Conservation (phyloP, 2,888 invertebrate genomes). For the Nomada fabriciana region DNA sequence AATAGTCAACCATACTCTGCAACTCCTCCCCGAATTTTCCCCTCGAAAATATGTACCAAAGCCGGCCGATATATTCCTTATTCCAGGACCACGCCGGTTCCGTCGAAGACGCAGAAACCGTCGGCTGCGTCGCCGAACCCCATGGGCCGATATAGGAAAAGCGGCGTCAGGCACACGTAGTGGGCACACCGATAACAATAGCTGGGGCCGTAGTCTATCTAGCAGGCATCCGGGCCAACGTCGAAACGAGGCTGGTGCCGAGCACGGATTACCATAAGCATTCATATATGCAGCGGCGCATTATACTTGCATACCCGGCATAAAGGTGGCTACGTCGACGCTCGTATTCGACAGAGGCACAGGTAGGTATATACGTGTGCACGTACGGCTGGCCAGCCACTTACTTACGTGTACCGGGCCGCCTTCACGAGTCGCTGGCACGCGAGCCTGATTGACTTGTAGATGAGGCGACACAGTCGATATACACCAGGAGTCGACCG, state of each 20-base stretch:
- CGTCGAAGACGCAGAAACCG: neutral
- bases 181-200: conserved; percentile 72
- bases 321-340: conserved; percentile 72
- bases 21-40: too few species aligned
- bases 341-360: conserved; percentile 63
- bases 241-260: conserved; percentile 78
- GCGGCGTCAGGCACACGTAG: conserved; percentile 56
- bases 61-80: too few species aligned
- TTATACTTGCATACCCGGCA: conserved; percentile 82
- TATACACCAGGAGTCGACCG: conserved; percentile 71
- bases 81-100: neutral
- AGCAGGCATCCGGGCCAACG: conserved; percentile 72
- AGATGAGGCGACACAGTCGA: conserved; percentile 84
- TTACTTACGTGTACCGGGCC: conserved; percentile 72
- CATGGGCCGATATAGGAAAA: conserved; percentile 44
- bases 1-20: too few species aligned
- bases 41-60: too few species aligned
- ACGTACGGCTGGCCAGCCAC: conserved; percentile 67
- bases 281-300: conserved; percentile 82
- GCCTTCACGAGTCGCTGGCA: conserved; percentile 81
- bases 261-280: conserved; percentile 82
- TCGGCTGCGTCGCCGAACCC: neutral
- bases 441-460: conserved; percentile 84
- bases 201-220: conserved; percentile 72
- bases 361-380: conserved; percentile 57